Base-by-base conservation (phyloP, 1,140 invertebrate species). In the Pomacea maculata region DNA sequence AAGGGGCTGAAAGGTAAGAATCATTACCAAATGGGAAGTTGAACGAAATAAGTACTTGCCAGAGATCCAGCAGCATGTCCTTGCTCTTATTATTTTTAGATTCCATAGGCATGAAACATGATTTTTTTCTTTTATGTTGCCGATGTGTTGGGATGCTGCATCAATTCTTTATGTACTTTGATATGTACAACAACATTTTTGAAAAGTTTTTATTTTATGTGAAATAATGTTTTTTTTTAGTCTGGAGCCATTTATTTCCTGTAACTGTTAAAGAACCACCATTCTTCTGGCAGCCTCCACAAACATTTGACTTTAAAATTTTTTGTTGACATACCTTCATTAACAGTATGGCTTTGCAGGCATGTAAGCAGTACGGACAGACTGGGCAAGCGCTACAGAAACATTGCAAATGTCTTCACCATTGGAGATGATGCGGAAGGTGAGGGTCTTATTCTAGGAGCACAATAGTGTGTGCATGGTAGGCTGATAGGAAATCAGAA, bases 381-480 rank as follows among this genome's bases (percentile, higher is more conserved):
- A 86, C 94, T 95, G 83, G 95, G 96, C n/a, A 96, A 93, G 81
- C 94, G 95, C 70, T 97, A 98, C 90, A 94, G 96, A 87, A 97
- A 97, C 91, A 95, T 96, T 80, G 95, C 95, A 0, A 96, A 97
- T 54, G 96, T 99, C 1, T 99, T 99, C 89, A 97, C 96, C 89
- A 98, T 99, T 87, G 96, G 97, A 87, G 97, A 98, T 89, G 96
- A 98, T 87, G 91, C 91, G 85, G 96, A 97, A 89, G 92, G 91
- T 89, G 84, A 68, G 79, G 10, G 14, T 1, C 34, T 72, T 72
- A 9, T 45, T 29, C 12, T 1, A 11, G 7, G 21, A 70, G n/a
- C 12, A 34, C 34, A 70, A 61, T 61, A 17, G 57, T 61, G 34
- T 45, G 34, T 6, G 34, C 34, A 45, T 45, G 34, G 34, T 45